Evolutionary conservation across 1,140 invertebrate genomes (phyloP).

Genomic region (Hycleus phaleratus): DNA sequence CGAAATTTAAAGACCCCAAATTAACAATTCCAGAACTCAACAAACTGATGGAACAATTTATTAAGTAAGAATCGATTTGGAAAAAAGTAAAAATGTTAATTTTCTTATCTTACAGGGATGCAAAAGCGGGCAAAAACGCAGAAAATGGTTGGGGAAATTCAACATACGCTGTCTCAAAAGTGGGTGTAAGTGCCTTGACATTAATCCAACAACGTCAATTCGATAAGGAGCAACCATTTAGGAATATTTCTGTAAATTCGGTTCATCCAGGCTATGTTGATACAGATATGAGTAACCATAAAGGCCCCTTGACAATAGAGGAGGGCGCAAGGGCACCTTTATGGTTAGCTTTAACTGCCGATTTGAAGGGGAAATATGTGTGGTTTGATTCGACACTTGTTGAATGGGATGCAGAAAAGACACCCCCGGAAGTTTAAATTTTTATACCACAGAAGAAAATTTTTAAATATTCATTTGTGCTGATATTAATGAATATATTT

Average conservation of each 20-base stretch:
- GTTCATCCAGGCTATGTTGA: constrained; percentile 59
- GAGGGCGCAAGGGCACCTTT: constrained; percentile 46
- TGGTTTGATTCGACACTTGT: constrained; percentile 38
- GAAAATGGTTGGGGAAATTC: constrained; percentile 52
- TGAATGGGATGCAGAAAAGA: constrained; percentile 32
- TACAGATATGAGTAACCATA: constrained; percentile 62
- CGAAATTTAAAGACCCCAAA: constrained; percentile 45
- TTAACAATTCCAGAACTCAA: constrained; percentile 52
- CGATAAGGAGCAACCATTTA: constrained; percentile 38
- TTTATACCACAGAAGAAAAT: no score
- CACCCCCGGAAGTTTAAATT: neutral
- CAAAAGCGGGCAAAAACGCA: constrained; percentile 46
- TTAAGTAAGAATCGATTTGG: constrained; percentile 42
- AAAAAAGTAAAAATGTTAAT: no score
- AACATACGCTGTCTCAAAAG: constrained; percentile 60
- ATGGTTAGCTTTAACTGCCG: constrained; percentile 39
- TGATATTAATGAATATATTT: no score
- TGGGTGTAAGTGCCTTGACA: constrained; percentile 52
- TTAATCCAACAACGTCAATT: constrained; percentile 54
- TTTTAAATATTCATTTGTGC: no score
- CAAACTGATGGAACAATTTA: constrained; percentile 56
- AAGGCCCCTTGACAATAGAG: constrained; percentile 53
- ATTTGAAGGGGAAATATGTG: constrained; percentile 41
- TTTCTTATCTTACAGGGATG: constrained; percentile 35
- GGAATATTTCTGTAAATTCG: constrained; percentile 55